Evolutionary conservation across 2,888 invertebrate species (phyloP).

Genomic region (Drosophila prostipennis): DNA sequence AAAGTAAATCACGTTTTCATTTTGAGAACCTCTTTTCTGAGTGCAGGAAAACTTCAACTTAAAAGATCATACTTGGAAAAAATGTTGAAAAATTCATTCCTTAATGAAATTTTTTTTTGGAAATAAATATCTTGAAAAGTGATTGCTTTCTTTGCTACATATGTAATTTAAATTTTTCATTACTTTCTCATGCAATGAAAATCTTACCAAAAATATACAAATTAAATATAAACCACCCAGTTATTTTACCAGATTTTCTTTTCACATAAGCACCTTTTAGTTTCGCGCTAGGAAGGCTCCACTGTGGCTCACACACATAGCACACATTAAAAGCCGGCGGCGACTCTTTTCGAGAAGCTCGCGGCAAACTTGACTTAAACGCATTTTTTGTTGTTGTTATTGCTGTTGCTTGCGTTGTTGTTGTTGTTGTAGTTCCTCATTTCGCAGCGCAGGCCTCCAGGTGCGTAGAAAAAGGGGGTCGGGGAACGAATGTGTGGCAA

Average conservation of each 20-base stretch:
- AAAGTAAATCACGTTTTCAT: neutral
- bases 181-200: too few relatives aligned
- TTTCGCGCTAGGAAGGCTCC: neutral
- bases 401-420: constrained; percentile 8
- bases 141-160: too few relatives aligned
- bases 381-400: constrained; percentile 60
- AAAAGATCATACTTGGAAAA: too few relatives aligned
- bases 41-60: neutral
- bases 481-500: constrained; percentile 18
- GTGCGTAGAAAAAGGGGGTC: neutral
- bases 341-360: constrained; percentile 57
- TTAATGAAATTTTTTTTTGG: too few relatives aligned
- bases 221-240: neutral
- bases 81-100: too few relatives aligned
- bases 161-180: too few relatives aligned
- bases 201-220: neutral
- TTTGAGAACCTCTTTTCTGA: neutral
- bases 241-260: too few relatives aligned
- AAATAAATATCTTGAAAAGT: too few relatives aligned
- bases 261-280: too few relatives aligned
- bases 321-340: constrained; percentile 37
- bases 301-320: constrained; percentile 30
- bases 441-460: constrained; percentile 42
- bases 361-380: constrained; percentile 75
- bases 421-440: constrained; percentile 49